Conservation (phyloP, 2,888 invertebrate species). For the Eristalinus sepulchralis region DNA sequence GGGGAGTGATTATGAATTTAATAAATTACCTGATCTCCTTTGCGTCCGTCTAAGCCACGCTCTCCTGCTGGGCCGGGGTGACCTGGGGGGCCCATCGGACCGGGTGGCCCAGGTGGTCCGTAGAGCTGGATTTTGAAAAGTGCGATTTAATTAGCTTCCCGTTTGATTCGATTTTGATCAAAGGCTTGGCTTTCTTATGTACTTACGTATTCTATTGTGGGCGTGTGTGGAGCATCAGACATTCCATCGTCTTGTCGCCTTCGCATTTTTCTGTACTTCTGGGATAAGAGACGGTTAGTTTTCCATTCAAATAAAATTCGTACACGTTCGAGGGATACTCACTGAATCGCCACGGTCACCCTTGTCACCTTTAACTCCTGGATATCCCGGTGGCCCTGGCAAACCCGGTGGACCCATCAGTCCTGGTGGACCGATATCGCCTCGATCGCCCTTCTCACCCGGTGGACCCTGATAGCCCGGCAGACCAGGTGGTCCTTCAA, state of each 20-base stretch:
- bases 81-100: slow-evolving; percentile 89
- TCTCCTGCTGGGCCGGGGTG: slow-evolving; percentile 81
- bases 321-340: slow-evolving; percentile 80
- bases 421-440: slow-evolving; percentile 96
- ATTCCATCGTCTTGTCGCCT: slow-evolving; percentile 81
- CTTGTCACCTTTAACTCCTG: slow-evolving; percentile 94
- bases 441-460: slow-evolving; percentile 89
- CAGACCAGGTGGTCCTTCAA: slow-evolving; percentile 91
- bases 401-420: slow-evolving; percentile 96
- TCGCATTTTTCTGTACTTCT: slow-evolving; percentile 81
- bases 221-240: slow-evolving; percentile 81
- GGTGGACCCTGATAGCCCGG: slow-evolving; percentile 91
- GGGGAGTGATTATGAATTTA: slow-evolving; percentile 31
- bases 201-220: slow-evolving; percentile 81
- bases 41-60: slow-evolving; percentile 88
- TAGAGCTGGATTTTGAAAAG: slow-evolving; percentile 79
- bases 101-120: slow-evolving; percentile 83
- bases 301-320: neutral
- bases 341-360: slow-evolving; percentile 97
- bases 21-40: slow-evolving; percentile 88
- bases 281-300: slow-evolving; percentile 73
- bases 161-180: neutral
- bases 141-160: neutral
- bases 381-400: slow-evolving; percentile 91
- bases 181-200: neutral